Base-by-base conservation (phyloP, 2,797 vertebrate genomes). In the Sebastes kiyomatsui region DNA sequence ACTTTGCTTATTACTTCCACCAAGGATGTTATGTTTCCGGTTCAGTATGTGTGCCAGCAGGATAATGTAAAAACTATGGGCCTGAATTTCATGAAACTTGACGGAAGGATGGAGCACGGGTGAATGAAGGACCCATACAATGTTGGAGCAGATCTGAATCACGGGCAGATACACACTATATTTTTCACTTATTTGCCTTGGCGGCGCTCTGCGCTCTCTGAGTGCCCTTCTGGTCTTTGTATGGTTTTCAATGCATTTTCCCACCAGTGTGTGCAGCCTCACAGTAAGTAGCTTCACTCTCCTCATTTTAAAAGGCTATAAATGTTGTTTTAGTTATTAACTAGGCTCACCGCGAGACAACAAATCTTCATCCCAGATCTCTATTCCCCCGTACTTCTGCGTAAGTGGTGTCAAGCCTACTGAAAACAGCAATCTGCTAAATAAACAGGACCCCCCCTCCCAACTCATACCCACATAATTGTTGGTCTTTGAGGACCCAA, bases 351-450 rank as follows among this genome's bases (percentile, higher is more conserved):
- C 12, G 32, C 32, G 18, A 79, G 33, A 55, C 16, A 30, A 33
- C 13, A 68, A 70, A 65, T 67, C 22, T 64, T 67, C 30, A 25
- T 25, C 33, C 64, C 2, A 35, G 42, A 68, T 81, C 8, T 55
- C 32, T 61, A 20, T 64, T 10, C 60, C 23, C 16, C 27, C 3
- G 0, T 12, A 42, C 22, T 67, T 62, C 33, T 58, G 58, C 30
- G 42, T 9, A 66, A 67, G 23, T 64, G 38, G n/a, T 33, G 70
- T 76, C 30, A 74, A 82, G 42, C 58, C 52, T 4, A 35, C 33
- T 72, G 35, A 73, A 88, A 89, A 86, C 52, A 60, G 67, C 68
- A 71, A 78, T 88, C 56, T 75, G 52, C 82, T 58, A 22, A 86
- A 75, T 72, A 81, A 85, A 84, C 46, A 80, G 18, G 28, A 75